These are phyloP conservation scores for Melanerpes aurifrons DNA, from an alignment of 2,113 vertebrate species.

Conservation along the genomic window DNA sequence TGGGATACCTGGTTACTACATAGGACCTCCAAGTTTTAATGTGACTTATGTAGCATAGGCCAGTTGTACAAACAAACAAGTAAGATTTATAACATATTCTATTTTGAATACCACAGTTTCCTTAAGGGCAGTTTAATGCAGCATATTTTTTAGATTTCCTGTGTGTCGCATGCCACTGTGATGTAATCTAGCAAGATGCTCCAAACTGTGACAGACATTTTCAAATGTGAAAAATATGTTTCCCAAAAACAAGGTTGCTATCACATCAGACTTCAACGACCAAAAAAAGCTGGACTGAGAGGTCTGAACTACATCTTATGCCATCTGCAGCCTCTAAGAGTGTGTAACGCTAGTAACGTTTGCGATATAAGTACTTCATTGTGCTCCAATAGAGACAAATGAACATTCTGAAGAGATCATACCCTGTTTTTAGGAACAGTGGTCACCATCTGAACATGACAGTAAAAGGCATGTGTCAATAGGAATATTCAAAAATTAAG, in stretches of 20 bases:
- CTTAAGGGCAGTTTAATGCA: slow-evolving; percentile 67
- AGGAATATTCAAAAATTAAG: background rate
- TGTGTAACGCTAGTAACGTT: background rate
- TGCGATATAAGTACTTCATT: background rate
- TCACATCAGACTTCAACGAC: slow-evolving; percentile 33
- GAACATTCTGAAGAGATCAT: background rate
- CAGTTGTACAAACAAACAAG: slow-evolving; percentile 68
- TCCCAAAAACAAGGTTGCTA: slow-evolving; percentile 42
- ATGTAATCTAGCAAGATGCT: slow-evolving; percentile 64
- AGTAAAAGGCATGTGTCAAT: background rate
- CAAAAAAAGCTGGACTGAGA: slow-evolving; percentile 1
- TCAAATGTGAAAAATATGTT: slow-evolving; percentile 68
- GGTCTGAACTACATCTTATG: background rate
- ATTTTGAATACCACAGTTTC: slow-evolving; percentile 67
- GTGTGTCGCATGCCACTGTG: slow-evolving; percentile 67
- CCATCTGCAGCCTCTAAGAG: background rate
- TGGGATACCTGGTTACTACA: background rate
- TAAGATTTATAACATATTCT: slow-evolving; percentile 73
- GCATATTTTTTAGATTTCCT: slow-evolving; percentile 74
- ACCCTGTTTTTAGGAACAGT: background rate
- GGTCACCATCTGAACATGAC: background rate
- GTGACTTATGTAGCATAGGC: background rate
- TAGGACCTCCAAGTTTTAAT: background rate
- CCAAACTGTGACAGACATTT: slow-evolving; percentile 61
- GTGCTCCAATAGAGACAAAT: background rate